phyloP scores from a whole-genome alignment of 2,113 vertebrate species.

The Myanophis thanlyinensis region DNA sequence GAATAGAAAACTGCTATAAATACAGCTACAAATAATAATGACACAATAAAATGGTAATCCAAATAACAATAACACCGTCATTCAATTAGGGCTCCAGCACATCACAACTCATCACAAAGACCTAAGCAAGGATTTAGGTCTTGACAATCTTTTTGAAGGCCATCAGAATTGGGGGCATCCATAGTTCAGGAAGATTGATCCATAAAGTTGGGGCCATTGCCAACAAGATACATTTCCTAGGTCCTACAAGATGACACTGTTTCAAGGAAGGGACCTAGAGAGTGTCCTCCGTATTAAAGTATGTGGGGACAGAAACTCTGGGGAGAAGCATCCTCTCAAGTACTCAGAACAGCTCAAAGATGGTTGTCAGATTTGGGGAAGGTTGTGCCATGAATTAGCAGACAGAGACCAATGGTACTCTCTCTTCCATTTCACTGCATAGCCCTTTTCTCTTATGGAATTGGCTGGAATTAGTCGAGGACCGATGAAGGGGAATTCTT shows the following conservation, averaged over 20 bases:
- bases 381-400: not conserved
- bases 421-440: not conserved
- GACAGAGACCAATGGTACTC: not conserved
- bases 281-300: not conserved
- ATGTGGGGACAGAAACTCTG: not conserved
- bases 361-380: not conserved
- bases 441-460: not conserved
- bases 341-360: not conserved
- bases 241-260: not conserved
- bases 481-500: not conserved
- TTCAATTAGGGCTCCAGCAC: not conserved
- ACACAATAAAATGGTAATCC: not conserved
- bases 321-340: not conserved
- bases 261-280: not conserved
- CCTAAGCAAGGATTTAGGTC: not conserved
- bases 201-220: not conserved
- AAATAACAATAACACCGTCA: not conserved
- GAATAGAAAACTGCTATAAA: not conserved
- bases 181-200: not conserved
- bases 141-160: not conserved
- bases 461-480: not conserved
- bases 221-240: not conserved
- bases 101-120: not conserved
- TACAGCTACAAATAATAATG: not conserved
- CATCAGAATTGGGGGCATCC: not conserved